Evolutionary conservation across 2,888 invertebrate genomes (phyloP).

Genomic region (Drosophila subquinaria): DNA sequence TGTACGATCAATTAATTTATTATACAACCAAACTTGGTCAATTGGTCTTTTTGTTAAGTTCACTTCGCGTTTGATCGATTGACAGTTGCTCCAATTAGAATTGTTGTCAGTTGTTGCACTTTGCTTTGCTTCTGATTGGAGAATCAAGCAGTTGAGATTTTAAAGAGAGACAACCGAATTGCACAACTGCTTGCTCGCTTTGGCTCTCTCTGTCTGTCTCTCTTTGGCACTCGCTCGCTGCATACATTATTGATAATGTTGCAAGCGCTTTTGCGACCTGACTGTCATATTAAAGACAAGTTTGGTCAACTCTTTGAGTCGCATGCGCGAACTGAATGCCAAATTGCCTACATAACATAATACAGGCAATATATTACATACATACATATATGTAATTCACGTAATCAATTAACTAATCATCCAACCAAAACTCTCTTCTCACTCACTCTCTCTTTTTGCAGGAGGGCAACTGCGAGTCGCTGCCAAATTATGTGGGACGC

Average conservation of each 20-base stretch:
- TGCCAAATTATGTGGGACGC: slow-evolving; percentile 89
- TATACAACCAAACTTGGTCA: slow-evolving; percentile 33
- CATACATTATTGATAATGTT: slow-evolving; percentile 30
- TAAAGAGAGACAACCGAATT: slow-evolving; percentile 1
- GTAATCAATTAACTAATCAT: slow-evolving; percentile 44
- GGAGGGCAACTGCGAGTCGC: slow-evolving; percentile 93
- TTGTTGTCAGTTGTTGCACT: neutral
- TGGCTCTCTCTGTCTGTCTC: neutral
- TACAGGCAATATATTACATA: neutral
- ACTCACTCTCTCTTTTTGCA: slow-evolving; percentile 82
- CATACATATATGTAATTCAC: slow-evolving; percentile 21
- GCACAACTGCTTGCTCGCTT: slow-evolving; percentile 7
- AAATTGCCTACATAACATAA: slow-evolving; percentile 27
- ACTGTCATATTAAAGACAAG: slow-evolving; percentile 64
- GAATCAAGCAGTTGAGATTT: slow-evolving; percentile 14
- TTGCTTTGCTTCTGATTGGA: slow-evolving; percentile 27
- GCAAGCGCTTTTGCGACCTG: slow-evolving; percentile 55
- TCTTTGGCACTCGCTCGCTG: slow-evolving; percentile 9
- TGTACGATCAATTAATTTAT: slow-evolving; percentile 29
- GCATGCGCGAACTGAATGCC: slow-evolving; percentile 32
- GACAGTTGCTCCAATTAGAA: slow-evolving; percentile 39
- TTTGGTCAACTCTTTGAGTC: slow-evolving; percentile 57
- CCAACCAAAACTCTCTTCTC: slow-evolving; percentile 22
- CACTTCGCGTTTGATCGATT: slow-evolving; percentile 8
- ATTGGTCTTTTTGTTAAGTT: slow-evolving; percentile 11